phyloP scores from a whole-genome alignment of 30 jellyfish, hydroid and myxozoan species.

The Haliclystus octoradiatus region DNA sequence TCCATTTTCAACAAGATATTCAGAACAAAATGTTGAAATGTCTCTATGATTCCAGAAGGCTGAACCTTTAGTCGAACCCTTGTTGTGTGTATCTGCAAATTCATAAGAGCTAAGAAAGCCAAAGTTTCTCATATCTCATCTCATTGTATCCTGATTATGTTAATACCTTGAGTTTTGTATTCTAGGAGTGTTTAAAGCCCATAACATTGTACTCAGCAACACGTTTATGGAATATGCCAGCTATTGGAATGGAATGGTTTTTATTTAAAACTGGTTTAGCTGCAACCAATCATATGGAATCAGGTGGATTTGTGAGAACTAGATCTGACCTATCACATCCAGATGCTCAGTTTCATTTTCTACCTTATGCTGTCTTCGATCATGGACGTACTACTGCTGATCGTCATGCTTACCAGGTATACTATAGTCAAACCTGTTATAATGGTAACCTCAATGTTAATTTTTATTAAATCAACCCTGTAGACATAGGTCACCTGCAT shows the following conservation, averaged over 20 bases:
- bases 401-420: constrained; percentile 92
- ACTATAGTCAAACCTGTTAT: too few relatives aligned
- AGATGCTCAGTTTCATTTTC: constrained; percentile 74
- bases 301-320: constrained; percentile 88
- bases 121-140: too few relatives aligned
- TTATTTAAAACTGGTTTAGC: constrained; percentile 65
- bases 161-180: neutral
- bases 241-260: constrained; percentile 80
- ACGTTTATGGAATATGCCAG: constrained; percentile 70
- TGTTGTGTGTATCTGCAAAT: too few relatives aligned
- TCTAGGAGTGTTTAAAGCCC: constrained; percentile 86
- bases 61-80: too few relatives aligned
- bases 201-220: constrained; percentile 60
- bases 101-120: too few relatives aligned
- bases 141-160: too few relatives aligned
- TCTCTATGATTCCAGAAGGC: too few relatives aligned
- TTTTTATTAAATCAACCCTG: too few relatives aligned
- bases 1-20: too few relatives aligned
- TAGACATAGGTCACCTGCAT: too few relatives aligned
- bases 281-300: constrained; percentile 70
- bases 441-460: too few relatives aligned
- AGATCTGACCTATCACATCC: constrained; percentile 72
- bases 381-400: constrained; percentile 82
- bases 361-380: constrained; percentile 84
- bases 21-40: too few relatives aligned